Evolutionary conservation across 2,888 invertebrate species (phyloP).

Genomic region (Megamerina dolium): DNA sequence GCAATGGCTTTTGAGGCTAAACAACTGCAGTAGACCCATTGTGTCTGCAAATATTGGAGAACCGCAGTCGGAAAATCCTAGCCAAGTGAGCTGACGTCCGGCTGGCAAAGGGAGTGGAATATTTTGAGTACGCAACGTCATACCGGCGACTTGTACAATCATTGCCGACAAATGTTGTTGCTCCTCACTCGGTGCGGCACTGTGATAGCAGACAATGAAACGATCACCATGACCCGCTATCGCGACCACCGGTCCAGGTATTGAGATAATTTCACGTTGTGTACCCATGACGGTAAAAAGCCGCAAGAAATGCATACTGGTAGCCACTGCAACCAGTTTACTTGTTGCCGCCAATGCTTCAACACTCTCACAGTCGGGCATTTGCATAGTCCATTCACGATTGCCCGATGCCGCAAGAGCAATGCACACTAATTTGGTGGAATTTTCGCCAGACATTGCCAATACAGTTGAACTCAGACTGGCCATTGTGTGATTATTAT

Average conservation of each 20-base stretch:
- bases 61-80: slow-evolving; percentile 76
- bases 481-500: slow-evolving; percentile 78
- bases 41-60: slow-evolving; percentile 74
- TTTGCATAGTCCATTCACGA: slow-evolving; percentile 78
- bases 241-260: slow-evolving; percentile 69
- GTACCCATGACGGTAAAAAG: slow-evolving; percentile 81
- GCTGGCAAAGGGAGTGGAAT: slow-evolving; percentile 63
- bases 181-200: slow-evolving; percentile 50
- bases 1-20: slow-evolving; percentile 60
- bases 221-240: slow-evolving; percentile 59
- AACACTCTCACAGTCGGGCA: slow-evolving; percentile 75
- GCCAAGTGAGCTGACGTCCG: slow-evolving; percentile 61
- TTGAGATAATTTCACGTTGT: slow-evolving; percentile 67
- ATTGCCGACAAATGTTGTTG: slow-evolving; percentile 56
- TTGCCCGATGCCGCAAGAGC: slow-evolving; percentile 65
- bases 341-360: slow-evolving; percentile 62
- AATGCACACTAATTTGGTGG: slow-evolving; percentile 67
- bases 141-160: slow-evolving; percentile 52
- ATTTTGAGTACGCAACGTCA: slow-evolving; percentile 51
- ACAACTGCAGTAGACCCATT: slow-evolving; percentile 66
- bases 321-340: slow-evolving; percentile 74
- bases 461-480: slow-evolving; percentile 75
- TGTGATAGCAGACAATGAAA: slow-evolving; percentile 63
- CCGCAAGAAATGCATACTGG: slow-evolving; percentile 68
- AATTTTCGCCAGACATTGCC: slow-evolving; percentile 66